Base-by-base conservation (phyloP, 2,113 vertebrate genomes). In the Saccopteryx bilineata region DNA sequence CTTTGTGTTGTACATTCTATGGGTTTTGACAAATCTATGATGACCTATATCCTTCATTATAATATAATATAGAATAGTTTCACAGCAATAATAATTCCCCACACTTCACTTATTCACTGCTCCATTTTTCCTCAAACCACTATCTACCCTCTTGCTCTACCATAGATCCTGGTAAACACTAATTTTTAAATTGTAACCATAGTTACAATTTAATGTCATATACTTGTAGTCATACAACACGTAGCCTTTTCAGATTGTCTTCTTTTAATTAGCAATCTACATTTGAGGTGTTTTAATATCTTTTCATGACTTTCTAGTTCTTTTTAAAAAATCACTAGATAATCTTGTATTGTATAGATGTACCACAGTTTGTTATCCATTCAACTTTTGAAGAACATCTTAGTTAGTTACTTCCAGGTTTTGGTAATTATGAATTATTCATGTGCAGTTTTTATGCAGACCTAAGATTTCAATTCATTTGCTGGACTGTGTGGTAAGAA, bases 331-430 rank as follows among this genome's bases (percentile, higher is more conserved):
- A 78, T 87, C 61, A 72, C 39, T 87, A 31, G 72, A 9, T 63
- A 52, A 76, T 66, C 31, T 13, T 66, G 19, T n/a, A 76, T 46
- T 65, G 8, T 23, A 83, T 14, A 39, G 17, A 56, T 74, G 11
- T 61, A 48, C 33, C 76, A 65, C 61, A 78, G 54, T 68, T 71
- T 63, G 21, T 50, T 91, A 50, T 60, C 18, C 46, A 26, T 60
- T 68, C 31, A 33, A 12, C 50, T 93, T 60, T 65, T 83, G 63
- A 96, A 93, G 63, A 46, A 54, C 1, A 39, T 66, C 52, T 60
- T 93, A 60, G 65, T 60, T 93, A 60, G 65, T n/a, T 68, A 39
- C 63, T 87, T 87, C 26, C 46, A 94, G 15, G 23, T 87, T 82
- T 81, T 21, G 48, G 17, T 13, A 82, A 17, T 72, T 50, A 81